phyloP scores from a whole-genome alignment of 2,888 invertebrate species.

The Perizoma affinitatum region DNA sequence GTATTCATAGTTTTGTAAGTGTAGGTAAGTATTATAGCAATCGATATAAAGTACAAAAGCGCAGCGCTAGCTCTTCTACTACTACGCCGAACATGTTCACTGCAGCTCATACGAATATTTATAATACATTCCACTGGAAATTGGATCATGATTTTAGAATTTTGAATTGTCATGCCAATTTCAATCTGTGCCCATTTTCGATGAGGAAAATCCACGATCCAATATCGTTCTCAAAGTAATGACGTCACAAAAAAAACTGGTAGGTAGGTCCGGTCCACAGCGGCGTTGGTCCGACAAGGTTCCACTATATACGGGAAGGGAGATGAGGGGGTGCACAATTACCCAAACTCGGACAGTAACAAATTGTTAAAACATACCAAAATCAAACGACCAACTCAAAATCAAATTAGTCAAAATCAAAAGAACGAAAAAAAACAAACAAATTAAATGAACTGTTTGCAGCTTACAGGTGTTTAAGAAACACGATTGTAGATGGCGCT shows the following conservation, averaged over 20 bases:
- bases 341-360: conserved; percentile 60
- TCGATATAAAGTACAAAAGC: conserved; percentile 23
- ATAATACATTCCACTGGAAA: conserved; percentile 37
- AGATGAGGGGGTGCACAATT: conserved; percentile 64
- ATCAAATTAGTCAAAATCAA: conserved; percentile 51
- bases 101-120: conserved; percentile 21
- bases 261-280: conserved; percentile 23
- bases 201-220: conserved; percentile 24
- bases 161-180: conserved; percentile 12
- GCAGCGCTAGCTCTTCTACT: conserved; percentile 55
- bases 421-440: conserved; percentile 48
- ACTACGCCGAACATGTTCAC: conserved; percentile 22
- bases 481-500: too few relatives aligned
- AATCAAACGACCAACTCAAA: conserved; percentile 54
- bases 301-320: conserved; percentile 46
- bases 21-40: conserved; percentile 3
- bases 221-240: conserved; percentile 25
- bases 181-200: conserved; percentile 8
- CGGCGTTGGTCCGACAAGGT: conserved; percentile 27
- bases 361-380: conserved; percentile 56
- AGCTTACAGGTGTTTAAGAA: conserved; percentile 27
- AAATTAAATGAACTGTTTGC: conserved; percentile 52
- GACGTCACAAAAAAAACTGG: conserved; percentile 19
- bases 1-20: conserved; percentile 9
- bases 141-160: conserved; percentile 40